Evolutionary conservation across 2,888 invertebrate species (phyloP), one percentile per base, ranked within the genome.

Genomic region (Dexiosoma caninum): DNA sequence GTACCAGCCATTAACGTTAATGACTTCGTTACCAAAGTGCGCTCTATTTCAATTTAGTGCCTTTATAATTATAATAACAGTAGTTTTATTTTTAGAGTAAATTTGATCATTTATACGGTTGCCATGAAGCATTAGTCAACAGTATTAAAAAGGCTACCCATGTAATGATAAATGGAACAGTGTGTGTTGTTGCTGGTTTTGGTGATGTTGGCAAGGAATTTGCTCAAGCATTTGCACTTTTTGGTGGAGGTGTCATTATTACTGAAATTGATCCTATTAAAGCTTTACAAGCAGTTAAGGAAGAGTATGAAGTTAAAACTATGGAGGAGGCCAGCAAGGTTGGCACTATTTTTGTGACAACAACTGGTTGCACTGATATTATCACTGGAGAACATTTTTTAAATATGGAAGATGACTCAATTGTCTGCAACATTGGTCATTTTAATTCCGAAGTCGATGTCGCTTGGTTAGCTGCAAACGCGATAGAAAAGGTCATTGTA

Each of bases 141-240:
- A 99, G 99, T 74, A 98, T 99, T 86, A 99, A 99, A 91, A 93
- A 99, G 82, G 99, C 99, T 64, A 99, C 99, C 6, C 99, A 99
- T 88, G 95, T 99, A 12, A 99, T 99, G 99, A 93, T 99, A 84
- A 98, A 99, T 74, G 98, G 98, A 23, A 99, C 99, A 91, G 98
- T 98, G 0, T 97, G 97, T 88, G 95, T 97, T n/a, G 98, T 99
- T 1, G 98, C 96, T 83, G 99, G 99, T 14, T 99, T 98, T 89
- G 99, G 99, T 64, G 99, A 99, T 92, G 99, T 99, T 12, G 99
- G 99, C 83, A 99, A 99, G 91, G 99, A 99, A 59, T 97, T 97
- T 88, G 98, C 98, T 19, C 88, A 98, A 89, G 97, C 99, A 49
- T 93, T 99, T 55, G 93, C 96, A 86, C 97, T 97, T 21, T 97